These are phyloP conservation scores for Drosophila neocordata DNA, from an alignment of 1,140 invertebrate species.

Conservation along the genomic window DNA sequence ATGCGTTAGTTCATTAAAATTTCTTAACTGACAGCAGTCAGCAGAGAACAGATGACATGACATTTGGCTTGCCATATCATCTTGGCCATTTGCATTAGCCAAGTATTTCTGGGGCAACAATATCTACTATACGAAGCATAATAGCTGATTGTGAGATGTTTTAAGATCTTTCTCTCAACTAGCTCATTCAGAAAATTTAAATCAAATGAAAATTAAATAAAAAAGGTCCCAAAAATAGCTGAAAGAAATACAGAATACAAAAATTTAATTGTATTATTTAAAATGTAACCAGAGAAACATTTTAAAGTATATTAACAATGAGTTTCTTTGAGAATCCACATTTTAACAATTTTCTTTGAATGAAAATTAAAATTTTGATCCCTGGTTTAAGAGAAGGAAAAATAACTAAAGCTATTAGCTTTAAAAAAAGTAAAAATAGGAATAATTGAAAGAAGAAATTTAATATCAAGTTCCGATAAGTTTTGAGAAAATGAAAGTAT, in stretches of 20 bases:
- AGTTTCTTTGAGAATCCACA: no score
- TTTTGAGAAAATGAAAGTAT: no score
- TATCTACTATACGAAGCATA: conserved; percentile 6
- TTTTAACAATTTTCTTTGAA: no score
- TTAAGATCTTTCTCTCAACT: background rate
- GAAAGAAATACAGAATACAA: no score
- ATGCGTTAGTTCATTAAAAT: conserved; percentile 45
- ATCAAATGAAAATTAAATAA: background rate
- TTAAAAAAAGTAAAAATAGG: no score
- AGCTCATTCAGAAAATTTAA: background rate
- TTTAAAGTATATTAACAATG: no score
- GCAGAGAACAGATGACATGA: conserved; percentile 25
- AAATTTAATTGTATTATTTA: background rate
- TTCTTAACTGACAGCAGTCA: conserved; percentile 12
- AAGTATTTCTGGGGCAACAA: conserved; percentile 60
- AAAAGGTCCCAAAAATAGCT: background rate
- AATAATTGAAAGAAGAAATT: no score
- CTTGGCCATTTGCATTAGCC: conserved; percentile 25
- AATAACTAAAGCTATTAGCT: no score
- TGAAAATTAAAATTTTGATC: no score
- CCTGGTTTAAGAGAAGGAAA: no score
- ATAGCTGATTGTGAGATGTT: background rate
- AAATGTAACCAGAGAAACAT: background rate
- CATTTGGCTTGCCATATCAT: conserved; percentile 44
- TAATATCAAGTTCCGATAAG: no score